Base-by-base conservation (phyloP, 2,797 vertebrate species). In the Gymnoscopelus microlampas region DNA sequence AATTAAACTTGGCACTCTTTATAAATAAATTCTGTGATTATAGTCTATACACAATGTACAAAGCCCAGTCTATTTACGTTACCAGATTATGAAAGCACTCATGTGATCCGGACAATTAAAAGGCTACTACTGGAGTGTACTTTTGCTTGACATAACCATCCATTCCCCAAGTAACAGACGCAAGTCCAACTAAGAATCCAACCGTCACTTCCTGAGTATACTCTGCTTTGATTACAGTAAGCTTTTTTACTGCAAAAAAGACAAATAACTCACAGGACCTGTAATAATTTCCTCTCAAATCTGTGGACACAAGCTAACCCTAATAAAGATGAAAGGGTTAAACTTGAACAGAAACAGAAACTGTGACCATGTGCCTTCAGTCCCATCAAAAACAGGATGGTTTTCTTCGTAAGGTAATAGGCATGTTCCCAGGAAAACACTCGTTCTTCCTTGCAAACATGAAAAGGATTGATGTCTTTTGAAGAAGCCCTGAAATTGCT, bases 401-500 rank as follows among this genome's bases (percentile, higher is more conserved):
- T 35, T 5, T 35, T 35, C 32, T 35, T 35, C 5, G 5, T 5
- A 35, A 6, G 32, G 0, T 44, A 44, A n/a, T 35, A 12, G 14
- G 32, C 57, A 9, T 74, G 39, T 44, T 10, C 50, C 39, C 15
- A 0, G 1, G 23, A 53, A 66, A 68, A 70, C 49, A 50, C 11
- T 9, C 4, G 14, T 48, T 71, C 51, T 26, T 71, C 53, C 14
- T 2, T 3, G 49, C 3, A n/a, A 60, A 3, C 51, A 60, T 1
- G 51, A 70, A 32, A 60, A 19, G 2, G 15, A 14, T 56, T 63
- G 11, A 0, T 66, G n/a, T 55, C 53, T 32, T 76, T 44, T 35
- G 32, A 65, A 58, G 63, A 32, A 55, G 66, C 56, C 62, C 59
- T 1, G 0, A 51, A 66, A 56, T 50, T 29, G 53, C 66, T 89